Evolutionary conservation across 1,140 invertebrate genomes (phyloP).

Genomic region (Neoseiulus cucumeris): DNA sequence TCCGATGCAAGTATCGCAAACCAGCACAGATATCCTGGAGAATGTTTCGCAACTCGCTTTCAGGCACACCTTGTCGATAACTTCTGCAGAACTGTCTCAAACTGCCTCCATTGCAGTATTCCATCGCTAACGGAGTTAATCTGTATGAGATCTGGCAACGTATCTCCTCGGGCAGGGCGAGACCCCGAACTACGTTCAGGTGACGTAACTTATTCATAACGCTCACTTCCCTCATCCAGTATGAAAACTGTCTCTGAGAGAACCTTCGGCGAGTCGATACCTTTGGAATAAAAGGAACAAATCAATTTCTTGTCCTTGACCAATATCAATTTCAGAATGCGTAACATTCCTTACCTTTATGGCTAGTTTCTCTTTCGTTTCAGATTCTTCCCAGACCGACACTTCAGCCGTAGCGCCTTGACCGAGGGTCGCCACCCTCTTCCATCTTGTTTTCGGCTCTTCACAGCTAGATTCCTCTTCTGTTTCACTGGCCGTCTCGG

Average conservation of each 20-base stretch:
- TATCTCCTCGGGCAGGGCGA: slow-evolving; percentile 25
- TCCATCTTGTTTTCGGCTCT: no score
- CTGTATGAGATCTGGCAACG: slow-evolving; percentile 17
- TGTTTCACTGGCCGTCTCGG: no score
- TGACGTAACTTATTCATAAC: slow-evolving; percentile 50
- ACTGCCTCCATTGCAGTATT: slow-evolving; percentile 66
- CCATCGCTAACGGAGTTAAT: slow-evolving; percentile 61
- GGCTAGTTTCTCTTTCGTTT: not conserved
- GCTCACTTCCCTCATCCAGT: slow-evolving; percentile 56
- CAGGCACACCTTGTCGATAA: slow-evolving; percentile 50
- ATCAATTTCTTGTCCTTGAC: no score
- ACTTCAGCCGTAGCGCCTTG: not conserved
- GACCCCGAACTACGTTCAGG: slow-evolving; percentile 43
- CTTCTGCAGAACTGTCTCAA: slow-evolving; percentile 41
- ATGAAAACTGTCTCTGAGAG: slow-evolving; percentile 32
- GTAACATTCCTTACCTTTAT: not conserved
- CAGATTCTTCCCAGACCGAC: not conserved
- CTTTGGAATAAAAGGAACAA: no score
- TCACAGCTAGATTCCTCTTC: no score
- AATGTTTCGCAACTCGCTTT: slow-evolving; percentile 43
- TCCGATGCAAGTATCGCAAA: slow-evolving; percentile 43
- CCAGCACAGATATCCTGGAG: slow-evolving; percentile 47
- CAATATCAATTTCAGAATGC: not conserved
- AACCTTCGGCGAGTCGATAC: no score
- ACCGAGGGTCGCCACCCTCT: no score